These are phyloP conservation scores for Formica selysi DNA, from an alignment of 1,140 invertebrate species.

Conservation along the genomic window DNA sequence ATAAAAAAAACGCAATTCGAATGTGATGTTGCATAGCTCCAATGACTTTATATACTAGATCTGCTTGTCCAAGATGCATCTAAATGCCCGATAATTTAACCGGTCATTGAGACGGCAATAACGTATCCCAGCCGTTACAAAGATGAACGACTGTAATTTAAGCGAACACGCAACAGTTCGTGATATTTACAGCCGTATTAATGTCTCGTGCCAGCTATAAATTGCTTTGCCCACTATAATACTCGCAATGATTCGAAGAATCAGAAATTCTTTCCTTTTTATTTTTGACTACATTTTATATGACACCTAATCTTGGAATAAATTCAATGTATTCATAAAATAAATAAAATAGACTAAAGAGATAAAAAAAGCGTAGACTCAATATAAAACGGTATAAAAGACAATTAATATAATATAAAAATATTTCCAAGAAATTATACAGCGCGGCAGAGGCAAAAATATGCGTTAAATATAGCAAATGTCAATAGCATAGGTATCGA, in stretches of 20 bases:
- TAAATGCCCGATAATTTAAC: constrained; percentile 46
- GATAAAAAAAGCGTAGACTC: not conserved
- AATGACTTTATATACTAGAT: constrained; percentile 26
- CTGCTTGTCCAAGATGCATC: constrained; percentile 22
- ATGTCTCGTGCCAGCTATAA: constrained; percentile 41
- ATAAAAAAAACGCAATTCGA: not conserved
- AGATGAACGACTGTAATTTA: constrained; percentile 69
- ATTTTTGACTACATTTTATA: not conserved
- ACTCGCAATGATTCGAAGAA: constrained; percentile 28
- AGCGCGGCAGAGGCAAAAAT: not conserved
- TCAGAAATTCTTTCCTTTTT: not conserved
- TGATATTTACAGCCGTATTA: constrained; percentile 59
- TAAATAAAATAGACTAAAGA: not conserved
- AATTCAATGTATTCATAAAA: not conserved
- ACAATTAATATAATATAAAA: not conserved
- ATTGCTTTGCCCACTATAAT: constrained; percentile 17
- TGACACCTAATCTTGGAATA: not conserved
- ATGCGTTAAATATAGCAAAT: constrained; percentile 23
- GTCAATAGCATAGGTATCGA: constrained; percentile 39
- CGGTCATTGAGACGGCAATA: constrained; percentile 55
- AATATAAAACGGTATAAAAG: not conserved
- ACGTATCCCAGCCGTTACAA: constrained; percentile 53
- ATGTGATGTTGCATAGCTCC: not conserved
- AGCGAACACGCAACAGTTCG: constrained; percentile 70
- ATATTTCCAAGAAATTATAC: not conserved